Percentiles rank a stretch among this genome's conserved stretches.
phyloP scores from a whole-genome alignment of 2,888 invertebrate genomes.

The Conus canariensis region DNA sequence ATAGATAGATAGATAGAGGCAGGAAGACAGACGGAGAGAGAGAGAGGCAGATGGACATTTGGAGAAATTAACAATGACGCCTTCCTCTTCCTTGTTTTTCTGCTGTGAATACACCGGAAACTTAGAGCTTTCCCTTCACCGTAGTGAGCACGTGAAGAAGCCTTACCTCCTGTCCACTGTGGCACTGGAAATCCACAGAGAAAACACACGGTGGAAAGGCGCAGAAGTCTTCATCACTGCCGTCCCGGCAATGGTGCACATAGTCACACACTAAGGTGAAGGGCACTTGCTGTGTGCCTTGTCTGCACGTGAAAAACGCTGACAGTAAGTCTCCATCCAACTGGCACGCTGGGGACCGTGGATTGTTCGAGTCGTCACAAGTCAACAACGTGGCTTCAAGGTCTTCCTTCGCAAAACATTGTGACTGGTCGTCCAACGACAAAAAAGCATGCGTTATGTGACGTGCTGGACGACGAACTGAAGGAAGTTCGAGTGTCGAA shows the following conservation, averaged over 20 bases:
- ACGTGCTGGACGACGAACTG: background rate
- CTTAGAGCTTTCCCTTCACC: too few relatives aligned
- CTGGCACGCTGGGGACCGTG: background rate
- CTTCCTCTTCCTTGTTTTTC: too few relatives aligned
- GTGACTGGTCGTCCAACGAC: background rate
- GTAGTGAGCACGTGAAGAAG: too few relatives aligned
- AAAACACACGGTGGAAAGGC: background rate
- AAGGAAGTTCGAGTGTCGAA: background rate
- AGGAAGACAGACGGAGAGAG: too few relatives aligned
- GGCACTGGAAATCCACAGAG: background rate
- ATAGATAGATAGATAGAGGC: too few relatives aligned
- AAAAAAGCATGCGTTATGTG: background rate
- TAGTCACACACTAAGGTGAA: conserved; percentile 13
- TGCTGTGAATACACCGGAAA: too few relatives aligned
- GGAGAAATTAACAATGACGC: too few relatives aligned
- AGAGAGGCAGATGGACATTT: too few relatives aligned
- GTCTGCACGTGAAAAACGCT: background rate
- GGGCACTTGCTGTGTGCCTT: background rate
- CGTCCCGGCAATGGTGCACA: background rate
- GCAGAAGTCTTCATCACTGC: conserved; percentile 13
- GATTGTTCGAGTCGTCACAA: background rate
- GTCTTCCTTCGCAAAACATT: background rate
- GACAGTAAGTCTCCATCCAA: background rate
- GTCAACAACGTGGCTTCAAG: too few relatives aligned
- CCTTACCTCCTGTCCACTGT: background rate